A percentile compares a stretch with the other conserved stretches of the same genome.
phyloP scores from a whole-genome alignment of 2,797 vertebrate genomes.

The Thaleichthys pacificus region DNA sequence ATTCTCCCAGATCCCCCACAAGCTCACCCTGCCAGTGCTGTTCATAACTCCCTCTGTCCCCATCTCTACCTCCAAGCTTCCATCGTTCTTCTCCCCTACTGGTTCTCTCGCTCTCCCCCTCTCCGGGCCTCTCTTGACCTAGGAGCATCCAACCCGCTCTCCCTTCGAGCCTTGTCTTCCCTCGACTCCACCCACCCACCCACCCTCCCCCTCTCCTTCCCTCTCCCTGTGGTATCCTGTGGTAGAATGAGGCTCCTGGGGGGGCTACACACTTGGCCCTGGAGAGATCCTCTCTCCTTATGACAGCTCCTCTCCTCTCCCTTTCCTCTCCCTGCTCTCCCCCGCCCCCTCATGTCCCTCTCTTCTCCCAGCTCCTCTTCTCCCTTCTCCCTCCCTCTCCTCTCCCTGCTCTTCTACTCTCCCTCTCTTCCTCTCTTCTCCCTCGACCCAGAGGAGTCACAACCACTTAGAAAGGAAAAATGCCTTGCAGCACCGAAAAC shows the following conservation, averaged over 20 bases:
- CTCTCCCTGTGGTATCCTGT: conserved; percentile 45
- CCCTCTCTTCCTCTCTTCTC: not conserved
- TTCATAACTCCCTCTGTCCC: not conserved
- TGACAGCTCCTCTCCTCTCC: not conserved
- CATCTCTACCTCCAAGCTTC: not conserved
- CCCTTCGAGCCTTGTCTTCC: conserved; percentile 22
- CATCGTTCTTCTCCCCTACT: not conserved
- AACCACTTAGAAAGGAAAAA: conserved; percentile 72
- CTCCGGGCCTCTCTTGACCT: conserved; percentile 21
- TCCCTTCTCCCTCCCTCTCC: not conserved
- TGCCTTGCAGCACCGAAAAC: conserved; percentile 67
- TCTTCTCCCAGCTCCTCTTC: not conserved
- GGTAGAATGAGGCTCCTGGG: conserved; percentile 44
- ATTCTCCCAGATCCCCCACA: conserved; percentile 2
- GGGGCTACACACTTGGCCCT: conserved; percentile 24
- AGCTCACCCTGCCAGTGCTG: conserved; percentile 23
- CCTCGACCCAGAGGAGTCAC: conserved; percentile 67
- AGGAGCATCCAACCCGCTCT: conserved; percentile 35
- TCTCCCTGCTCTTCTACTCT: not conserved
- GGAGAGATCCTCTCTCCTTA: not conserved
- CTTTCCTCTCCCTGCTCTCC: not conserved
- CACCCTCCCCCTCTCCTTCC: conserved; percentile 11
- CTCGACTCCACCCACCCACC: conserved; percentile 3
- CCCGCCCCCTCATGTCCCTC: not conserved
- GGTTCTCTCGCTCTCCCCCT: conserved; percentile 37